Evolutionary conservation across 2,113 vertebrate species (phyloP).

Genomic region (Pseudorasbora parva): DNA sequence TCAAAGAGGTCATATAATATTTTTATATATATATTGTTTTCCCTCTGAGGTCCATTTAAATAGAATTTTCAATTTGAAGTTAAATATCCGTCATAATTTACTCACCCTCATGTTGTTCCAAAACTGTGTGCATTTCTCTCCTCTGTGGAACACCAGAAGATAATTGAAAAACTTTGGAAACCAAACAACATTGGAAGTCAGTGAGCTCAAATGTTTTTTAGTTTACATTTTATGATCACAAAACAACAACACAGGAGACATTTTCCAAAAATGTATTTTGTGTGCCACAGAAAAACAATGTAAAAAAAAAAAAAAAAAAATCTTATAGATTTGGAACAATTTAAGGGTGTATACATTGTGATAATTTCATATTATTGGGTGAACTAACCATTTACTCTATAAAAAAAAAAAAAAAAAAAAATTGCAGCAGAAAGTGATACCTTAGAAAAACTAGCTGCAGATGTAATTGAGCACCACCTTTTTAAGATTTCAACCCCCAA

Average conservation of each 20-base stretch:
- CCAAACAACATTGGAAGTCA: too few species aligned
- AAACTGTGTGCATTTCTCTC: not conserved
- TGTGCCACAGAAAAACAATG: not conserved
- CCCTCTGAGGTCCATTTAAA: not conserved
- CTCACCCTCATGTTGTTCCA: not conserved
- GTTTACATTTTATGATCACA: not conserved
- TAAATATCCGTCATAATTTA: not conserved
- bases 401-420: too few species aligned
- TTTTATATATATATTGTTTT: not conserved
- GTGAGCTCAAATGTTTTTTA: not conserved
- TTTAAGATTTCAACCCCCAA: not conserved
- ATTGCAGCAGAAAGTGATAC: too few species aligned
- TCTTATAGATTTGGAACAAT: not conserved
- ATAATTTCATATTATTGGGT: too few species aligned
- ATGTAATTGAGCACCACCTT: not conserved
- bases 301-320: not conserved
- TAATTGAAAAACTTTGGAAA: not conserved
- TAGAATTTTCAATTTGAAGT: too few species aligned
- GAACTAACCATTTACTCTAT: too few species aligned
- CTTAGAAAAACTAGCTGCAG: not conserved
- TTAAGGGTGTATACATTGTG: not conserved
- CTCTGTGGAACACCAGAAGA: not conserved
- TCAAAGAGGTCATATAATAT: not conserved
- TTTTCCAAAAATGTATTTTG: not conserved
- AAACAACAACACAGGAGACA: not conserved